These are phyloP conservation scores for Helicoverpa assulta DNA, from an alignment of 2,888 invertebrate genomes.

Conservation along the genomic window DNA sequence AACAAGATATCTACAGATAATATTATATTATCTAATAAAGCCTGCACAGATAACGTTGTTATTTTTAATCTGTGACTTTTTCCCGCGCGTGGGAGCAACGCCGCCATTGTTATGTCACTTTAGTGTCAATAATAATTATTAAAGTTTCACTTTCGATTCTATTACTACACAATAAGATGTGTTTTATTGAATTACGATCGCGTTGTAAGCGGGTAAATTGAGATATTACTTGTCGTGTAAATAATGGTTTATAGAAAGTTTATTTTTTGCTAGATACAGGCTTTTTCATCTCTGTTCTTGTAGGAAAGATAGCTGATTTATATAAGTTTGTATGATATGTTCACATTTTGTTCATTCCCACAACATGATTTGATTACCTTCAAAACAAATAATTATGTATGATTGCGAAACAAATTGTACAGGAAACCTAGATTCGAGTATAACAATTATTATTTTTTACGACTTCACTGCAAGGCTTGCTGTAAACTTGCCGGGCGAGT, in stretches of 20 bases:
- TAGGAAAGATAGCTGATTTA: neutral
- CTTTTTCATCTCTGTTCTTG: neutral
- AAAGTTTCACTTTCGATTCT: constrained; percentile 56
- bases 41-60: constrained; percentile 59
- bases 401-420: constrained; percentile 42
- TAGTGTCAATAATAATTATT: constrained; percentile 63
- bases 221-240: constrained; percentile 12
- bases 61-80: constrained; percentile 63
- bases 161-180: constrained; percentile 33
- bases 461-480: constrained; percentile 44
- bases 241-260: neutral
- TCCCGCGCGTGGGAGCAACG: constrained; percentile 57
- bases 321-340: neutral
- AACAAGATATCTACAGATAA: constrained; percentile 60
- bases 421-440: constrained; percentile 46
- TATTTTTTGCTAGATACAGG: neutral
- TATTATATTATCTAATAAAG: constrained; percentile 52
- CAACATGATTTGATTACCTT: neutral
- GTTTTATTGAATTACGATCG: constrained; percentile 39
- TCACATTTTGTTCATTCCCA: neutral
- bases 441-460: constrained; percentile 41
- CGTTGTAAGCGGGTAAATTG: constrained; percentile 13
- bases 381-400: constrained; percentile 11
- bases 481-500: constrained; percentile 30
- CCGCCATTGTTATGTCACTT: constrained; percentile 63